Evolutionary conservation across 2,888 invertebrate genomes (phyloP).

Genomic region (Adelphocoris suturalis): DNA sequence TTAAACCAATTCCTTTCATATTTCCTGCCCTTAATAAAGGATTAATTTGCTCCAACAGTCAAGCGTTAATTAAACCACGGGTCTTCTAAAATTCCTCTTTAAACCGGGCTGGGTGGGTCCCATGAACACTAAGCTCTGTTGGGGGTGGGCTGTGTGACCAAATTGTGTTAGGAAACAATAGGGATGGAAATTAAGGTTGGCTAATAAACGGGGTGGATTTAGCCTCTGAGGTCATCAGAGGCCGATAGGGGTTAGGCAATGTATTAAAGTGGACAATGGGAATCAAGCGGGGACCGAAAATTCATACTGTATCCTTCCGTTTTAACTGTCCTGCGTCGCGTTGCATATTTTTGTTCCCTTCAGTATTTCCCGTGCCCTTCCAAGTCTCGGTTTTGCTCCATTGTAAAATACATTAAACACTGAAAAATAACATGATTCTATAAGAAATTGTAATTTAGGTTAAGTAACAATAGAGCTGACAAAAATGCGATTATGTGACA

Average conservation of each 20-base stretch:
- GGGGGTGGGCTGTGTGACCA: constrained; percentile 45
- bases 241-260: not conserved
- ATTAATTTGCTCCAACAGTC: constrained; percentile 67
- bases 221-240: constrained; percentile 52
- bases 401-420: too few species aligned
- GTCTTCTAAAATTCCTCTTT: constrained; percentile 64
- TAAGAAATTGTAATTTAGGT: too few species aligned
- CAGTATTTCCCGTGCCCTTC: too few species aligned
- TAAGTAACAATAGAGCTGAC: too few species aligned
- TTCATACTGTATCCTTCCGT: constrained; percentile 20
- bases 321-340: constrained; percentile 36
- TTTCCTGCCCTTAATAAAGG: constrained; percentile 61
- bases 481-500: too few species aligned
- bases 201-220: constrained; percentile 60
- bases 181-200: constrained; percentile 67
- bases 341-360: too few species aligned
- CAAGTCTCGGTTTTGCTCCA: too few species aligned
- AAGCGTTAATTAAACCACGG: constrained; percentile 62
- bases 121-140: constrained; percentile 6
- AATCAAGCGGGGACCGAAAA: constrained; percentile 14
- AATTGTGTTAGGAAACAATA: constrained; percentile 68
- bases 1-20: constrained; percentile 54
- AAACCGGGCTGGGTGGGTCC: constrained; percentile 30
- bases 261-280: constrained; percentile 60
- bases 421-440: too few species aligned